Evolutionary conservation across 2,888 invertebrate genomes (phyloP), one percentile per base, ranked within the genome.

Genomic region (Nemapogon koenigi): DNA sequence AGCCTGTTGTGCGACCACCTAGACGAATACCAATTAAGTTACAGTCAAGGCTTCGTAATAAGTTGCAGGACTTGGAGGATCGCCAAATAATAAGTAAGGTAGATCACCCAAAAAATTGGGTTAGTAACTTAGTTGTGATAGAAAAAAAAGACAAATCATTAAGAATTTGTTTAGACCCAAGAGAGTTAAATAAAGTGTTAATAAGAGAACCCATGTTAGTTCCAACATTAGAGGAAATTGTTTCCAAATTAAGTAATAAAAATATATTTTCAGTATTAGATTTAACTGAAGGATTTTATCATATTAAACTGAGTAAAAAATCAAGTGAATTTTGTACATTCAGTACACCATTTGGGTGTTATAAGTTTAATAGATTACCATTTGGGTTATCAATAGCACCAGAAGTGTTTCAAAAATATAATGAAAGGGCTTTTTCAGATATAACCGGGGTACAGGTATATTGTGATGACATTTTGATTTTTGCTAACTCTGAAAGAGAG

Each of bases 391-490:
- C n/a, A n/a, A n/a, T n/a, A n/a, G n/a, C n/a, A n/a, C n/a, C n/a
- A n/a, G n/a, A n/a, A n/a, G n/a, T n/a, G n/a, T n/a, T n/a, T n/a
- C n/a, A n/a, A n/a, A n/a, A n/a, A n/a, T n/a, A n/a, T n/a, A n/a
- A n/a, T n/a, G n/a, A n/a, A n/a, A n/a, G n/a, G n/a, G n/a, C n/a
- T n/a, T n/a, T n/a, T n/a, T n/a, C n/a, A n/a, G n/a, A n/a, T n/a
- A n/a, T n/a, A n/a, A n/a, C n/a, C n/a, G n/a, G n/a, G n/a, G n/a
- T n/a, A n/a, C n/a, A 51, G 7, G 41, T 61, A 1, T 60, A 60
- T 43, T 55, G 59, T 40, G 57, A 62, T 48, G 57, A 60, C 40
- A 35, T 60, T 17, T 40, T 53, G 10, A 48, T 59, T 14, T 41
- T 42, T 35, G 28, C 6, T 6, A n/a, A 27, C 4, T 4, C 6